Percentiles rank a stretch among this genome's conserved stretches.
Evolutionary conservation across 2,797 vertebrate species (phyloP).

Genomic region (Rhinoraja longicauda): DNA sequence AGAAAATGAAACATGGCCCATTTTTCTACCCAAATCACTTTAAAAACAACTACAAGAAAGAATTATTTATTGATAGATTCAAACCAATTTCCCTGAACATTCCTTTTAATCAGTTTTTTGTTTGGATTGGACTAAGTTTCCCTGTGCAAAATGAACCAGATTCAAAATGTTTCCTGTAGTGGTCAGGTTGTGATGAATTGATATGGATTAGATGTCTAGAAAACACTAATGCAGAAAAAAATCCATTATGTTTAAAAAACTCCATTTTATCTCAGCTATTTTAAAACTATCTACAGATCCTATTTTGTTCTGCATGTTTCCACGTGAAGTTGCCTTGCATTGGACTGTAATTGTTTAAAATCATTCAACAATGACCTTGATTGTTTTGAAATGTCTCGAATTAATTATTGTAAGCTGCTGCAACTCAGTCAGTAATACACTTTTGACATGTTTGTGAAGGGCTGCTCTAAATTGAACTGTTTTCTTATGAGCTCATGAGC

Average conservation of each 20-base stretch:
- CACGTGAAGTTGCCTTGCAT: neutral
- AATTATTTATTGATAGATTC: constrained; percentile 29
- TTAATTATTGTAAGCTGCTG: constrained; percentile 36
- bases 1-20: constrained; percentile 17
- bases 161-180: constrained; percentile 29
- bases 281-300: neutral
- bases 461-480: constrained; percentile 34
- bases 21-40: constrained; percentile 5
- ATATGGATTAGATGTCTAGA: constrained; percentile 12
- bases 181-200: constrained; percentile 32
- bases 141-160: neutral
- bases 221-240: neutral
- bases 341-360: constrained; percentile 27
- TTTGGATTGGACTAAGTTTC: constrained; percentile 24
- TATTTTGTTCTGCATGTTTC: neutral
- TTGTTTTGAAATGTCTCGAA: constrained; percentile 36
- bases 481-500: constrained; percentile 15
- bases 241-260: neutral
- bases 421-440: constrained; percentile 20
- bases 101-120: constrained; percentile 34
- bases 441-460: constrained; percentile 34
- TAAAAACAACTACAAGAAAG: constrained; percentile 5
- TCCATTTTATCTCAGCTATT: constrained; percentile 13
- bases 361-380: constrained; percentile 35
- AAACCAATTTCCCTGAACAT: constrained; percentile 25